phyloP scores from a whole-genome alignment of 2,888 invertebrate species.

The Gryllus longicercus region DNA sequence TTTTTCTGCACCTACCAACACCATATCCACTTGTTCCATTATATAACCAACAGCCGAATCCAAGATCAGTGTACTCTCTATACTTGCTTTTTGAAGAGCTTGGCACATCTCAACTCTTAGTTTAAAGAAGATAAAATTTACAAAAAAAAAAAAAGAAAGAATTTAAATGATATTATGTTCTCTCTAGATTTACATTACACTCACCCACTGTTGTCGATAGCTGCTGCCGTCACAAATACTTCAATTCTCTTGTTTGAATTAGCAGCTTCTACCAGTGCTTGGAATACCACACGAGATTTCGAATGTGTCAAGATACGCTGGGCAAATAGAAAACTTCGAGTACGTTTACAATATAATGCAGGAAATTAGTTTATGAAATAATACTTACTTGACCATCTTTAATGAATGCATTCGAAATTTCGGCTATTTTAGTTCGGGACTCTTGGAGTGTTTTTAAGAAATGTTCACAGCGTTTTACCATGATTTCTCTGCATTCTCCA shows the following conservation, averaged over 20 bases:
- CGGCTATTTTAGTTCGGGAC: constrained; percentile 80
- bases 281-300: constrained; percentile 84
- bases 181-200: too few relatives aligned
- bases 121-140: too few relatives aligned
- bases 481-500: constrained; percentile 80
- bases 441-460: constrained; percentile 72
- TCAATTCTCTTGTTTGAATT: constrained; percentile 78
- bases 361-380: not conserved
- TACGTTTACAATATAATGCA: too few relatives aligned
- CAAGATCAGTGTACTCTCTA: constrained; percentile 78
- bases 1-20: constrained; percentile 96
- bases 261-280: constrained; percentile 78
- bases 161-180: too few relatives aligned
- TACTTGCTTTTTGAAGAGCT: constrained; percentile 66
- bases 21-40: constrained; percentile 93
- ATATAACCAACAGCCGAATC: constrained; percentile 90
- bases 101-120: too few relatives aligned
- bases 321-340: constrained; percentile 41
- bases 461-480: constrained; percentile 74
- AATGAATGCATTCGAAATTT: constrained; percentile 78
- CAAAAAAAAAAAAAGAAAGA: too few relatives aligned
- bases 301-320: constrained; percentile 86
- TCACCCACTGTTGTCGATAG: constrained; percentile 82
- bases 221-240: constrained; percentile 84
- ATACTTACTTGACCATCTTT: constrained; percentile 77